Base-by-base conservation (phyloP, 2,797 vertebrate species). In the Parauchenoglanis punctatus region DNA sequence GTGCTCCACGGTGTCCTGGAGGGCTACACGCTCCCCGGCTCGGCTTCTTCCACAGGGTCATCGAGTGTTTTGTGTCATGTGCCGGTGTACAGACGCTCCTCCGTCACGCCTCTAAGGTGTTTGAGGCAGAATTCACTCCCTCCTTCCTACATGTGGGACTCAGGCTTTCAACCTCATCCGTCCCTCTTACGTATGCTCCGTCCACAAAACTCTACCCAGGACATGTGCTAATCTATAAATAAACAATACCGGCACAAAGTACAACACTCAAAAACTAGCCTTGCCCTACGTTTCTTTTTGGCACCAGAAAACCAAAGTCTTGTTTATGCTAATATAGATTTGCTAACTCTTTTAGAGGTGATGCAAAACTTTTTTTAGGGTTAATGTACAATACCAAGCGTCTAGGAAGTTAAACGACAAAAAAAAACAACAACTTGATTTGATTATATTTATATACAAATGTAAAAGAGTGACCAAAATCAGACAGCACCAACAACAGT, bases 1-100 rank as follows among this genome's bases (percentile, higher is more conserved):
- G 94, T 92, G 91, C 91, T 91, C 91, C 90, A 91, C 54, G 89
- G 92, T 93, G 93, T 94, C 90, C 90, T 86, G 93, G 94, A 91
- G 92, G 92, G 93, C 92, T 94, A 95, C 93, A 93, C 93, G 92
- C 94, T 95, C 93, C 93, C 93, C 91, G 92, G 93, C 93, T 94
- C 91, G 92, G 91, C 91, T 89, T 87, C 89, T 90, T 91, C 90
- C 91, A 89, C 91, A 91, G 91, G 91, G 89, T 87, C 91, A 91
- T 91, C 90, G 91, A 91, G 90, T 94, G 93, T 88, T 94, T 92
- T 93, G 91, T 93, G 91, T n/a, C n/a, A 94, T 93, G 93, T n/a
- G 56, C 94, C 94, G 94, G 93, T 91, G 92, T 93, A 91, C 91
- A 89, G 92, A 92, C 94, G 92, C 92, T 90, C n/a, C 67, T 87